Conservation (phyloP, 2,113 vertebrate species). For the Cebidichthys violaceus region DNA sequence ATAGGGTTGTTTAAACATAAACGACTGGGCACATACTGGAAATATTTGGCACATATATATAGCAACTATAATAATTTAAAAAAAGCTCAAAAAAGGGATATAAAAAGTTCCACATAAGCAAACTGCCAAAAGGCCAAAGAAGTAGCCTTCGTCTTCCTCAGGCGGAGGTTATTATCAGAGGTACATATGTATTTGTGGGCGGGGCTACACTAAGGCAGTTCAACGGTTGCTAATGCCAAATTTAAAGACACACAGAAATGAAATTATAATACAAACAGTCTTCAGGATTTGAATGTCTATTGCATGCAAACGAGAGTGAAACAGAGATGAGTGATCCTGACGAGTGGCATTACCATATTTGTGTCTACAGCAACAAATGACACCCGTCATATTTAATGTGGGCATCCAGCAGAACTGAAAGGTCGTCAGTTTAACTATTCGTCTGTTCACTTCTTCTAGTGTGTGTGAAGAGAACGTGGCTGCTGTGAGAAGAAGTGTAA, state of each 20-base stretch:
- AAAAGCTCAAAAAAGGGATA: slow-evolving; percentile 38
- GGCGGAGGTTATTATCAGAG: slow-evolving; percentile 49
- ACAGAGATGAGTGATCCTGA: slow-evolving; percentile 30
- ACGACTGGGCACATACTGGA: slow-evolving; percentile 57
- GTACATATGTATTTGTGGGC: slow-evolving; percentile 56
- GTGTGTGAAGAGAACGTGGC: slow-evolving; percentile 12
- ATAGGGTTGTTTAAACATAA: slow-evolving; percentile 31
- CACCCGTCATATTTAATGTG: slow-evolving; percentile 21
- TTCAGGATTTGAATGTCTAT: slow-evolving; percentile 17
- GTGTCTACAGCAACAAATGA: slow-evolving; percentile 40
- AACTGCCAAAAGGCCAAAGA: slow-evolving; percentile 47
- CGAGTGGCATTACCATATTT: slow-evolving; percentile 40
- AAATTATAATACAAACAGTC: slow-evolving; percentile 40
- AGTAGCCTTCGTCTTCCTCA: slow-evolving; percentile 34
- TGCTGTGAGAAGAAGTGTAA: slow-evolving; percentile 33
- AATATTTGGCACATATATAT: slow-evolving; percentile 65
- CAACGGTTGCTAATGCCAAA: slow-evolving; percentile 51
- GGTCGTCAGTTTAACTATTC: slow-evolving; percentile 17
- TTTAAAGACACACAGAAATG: slow-evolving; percentile 58
- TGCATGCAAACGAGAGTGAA: slow-evolving; percentile 25
- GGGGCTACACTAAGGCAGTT: slow-evolving; percentile 77
- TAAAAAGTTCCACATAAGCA: slow-evolving; percentile 31
- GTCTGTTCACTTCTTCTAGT: slow-evolving; percentile 8
- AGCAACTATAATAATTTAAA: slow-evolving; percentile 44
- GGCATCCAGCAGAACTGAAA: neutral